Evolutionary conservation across 2,888 invertebrate genomes (phyloP).

Genomic region (Imbricaverruca yamaguchii): DNA sequence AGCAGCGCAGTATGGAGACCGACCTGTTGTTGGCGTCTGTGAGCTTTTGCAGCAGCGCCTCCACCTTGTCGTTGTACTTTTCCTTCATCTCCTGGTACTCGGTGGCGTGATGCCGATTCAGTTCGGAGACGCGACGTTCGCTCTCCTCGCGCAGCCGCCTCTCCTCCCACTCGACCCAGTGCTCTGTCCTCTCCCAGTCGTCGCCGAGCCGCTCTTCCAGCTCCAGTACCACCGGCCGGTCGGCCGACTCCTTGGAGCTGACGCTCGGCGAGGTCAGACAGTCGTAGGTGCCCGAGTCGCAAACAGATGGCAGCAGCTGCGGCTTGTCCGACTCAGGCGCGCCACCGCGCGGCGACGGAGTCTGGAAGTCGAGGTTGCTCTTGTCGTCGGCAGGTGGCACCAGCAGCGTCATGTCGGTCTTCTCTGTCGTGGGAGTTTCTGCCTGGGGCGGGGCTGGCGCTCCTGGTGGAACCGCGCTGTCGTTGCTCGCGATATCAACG

Average conservation of each 20-base stretch:
- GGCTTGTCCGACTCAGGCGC: not conserved
- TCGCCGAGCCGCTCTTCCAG: conserved; percentile 33
- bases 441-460: no score
- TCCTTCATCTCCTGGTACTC: conserved; percentile 69
- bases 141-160: conserved; percentile 60
- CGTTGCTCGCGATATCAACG: not conserved
- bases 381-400: not conserved
- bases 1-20: no score
- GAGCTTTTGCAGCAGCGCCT: conserved; percentile 40
- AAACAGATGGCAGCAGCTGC: conserved; percentile 57
- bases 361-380: not conserved
- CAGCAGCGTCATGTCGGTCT: not conserved
- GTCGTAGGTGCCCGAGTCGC: conserved; percentile 80
- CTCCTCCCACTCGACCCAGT: conserved; percentile 48
- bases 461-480: not conserved
- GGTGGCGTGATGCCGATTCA: conserved; percentile 39
- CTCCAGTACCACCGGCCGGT: conserved; percentile 32
- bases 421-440: no score
- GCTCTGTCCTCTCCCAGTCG: conserved; percentile 21
- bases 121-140: conserved; percentile 47
- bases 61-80: conserved; percentile 60
- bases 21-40: conserved; percentile 42
- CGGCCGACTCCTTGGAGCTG: conserved; percentile 66
- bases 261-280: conserved; percentile 63
- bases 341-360: not conserved